These are phyloP conservation scores for Morpho helenor DNA, from an alignment of 2,888 invertebrate genomes.

Conservation along the genomic window DNA sequence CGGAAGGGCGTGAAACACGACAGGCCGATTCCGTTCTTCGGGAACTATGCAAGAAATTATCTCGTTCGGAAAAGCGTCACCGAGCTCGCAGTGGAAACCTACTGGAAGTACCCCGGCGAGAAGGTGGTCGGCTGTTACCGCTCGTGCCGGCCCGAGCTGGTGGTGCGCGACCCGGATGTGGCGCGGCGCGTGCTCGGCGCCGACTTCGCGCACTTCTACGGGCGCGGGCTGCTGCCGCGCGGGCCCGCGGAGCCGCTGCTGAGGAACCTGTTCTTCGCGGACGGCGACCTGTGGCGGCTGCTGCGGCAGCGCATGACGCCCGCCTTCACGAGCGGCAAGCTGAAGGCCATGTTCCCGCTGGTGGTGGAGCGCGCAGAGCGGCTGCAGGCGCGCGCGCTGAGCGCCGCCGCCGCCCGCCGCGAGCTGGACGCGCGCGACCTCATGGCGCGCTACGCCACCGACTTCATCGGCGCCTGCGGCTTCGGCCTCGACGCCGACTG, in stretches of 20 bases:
- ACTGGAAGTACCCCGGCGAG: slow-evolving; percentile 29
- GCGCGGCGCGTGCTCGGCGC: slow-evolving; percentile 42
- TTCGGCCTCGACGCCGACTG: slow-evolving; percentile 43
- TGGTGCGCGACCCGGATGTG: slow-evolving; percentile 52
- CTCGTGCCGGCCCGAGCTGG: slow-evolving; percentile 46
- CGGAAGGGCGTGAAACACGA: slow-evolving; percentile 47
- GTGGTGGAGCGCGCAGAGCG: slow-evolving; percentile 54
- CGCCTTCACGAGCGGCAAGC: slow-evolving; percentile 55
- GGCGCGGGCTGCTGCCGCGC: slow-evolving; percentile 28
- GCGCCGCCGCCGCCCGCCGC: slow-evolving; percentile 19
- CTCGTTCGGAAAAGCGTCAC: slow-evolving; percentile 38
- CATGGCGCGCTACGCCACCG: slow-evolving; percentile 46
- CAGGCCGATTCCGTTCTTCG: slow-evolving; percentile 45
- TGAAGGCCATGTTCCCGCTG: slow-evolving; percentile 60
- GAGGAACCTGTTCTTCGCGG: slow-evolving; percentile 45
- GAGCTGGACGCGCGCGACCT: slow-evolving; percentile 34
- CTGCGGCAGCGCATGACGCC: slow-evolving; percentile 55
- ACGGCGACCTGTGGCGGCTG: slow-evolving; percentile 59
- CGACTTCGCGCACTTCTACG: slow-evolving; percentile 50
- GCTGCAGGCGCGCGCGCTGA: slow-evolving; percentile 27
- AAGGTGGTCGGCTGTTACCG: slow-evolving; percentile 47
- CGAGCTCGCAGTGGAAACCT: slow-evolving; percentile 35
- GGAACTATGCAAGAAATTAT: slow-evolving; percentile 40
- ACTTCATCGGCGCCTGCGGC: slow-evolving; percentile 48
- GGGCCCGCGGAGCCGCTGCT: slow-evolving; percentile 38